Evolutionary conservation across 2,888 invertebrate species (phyloP), one percentile per base, ranked within the genome.

Genomic region (Rotaria sp.): DNA sequence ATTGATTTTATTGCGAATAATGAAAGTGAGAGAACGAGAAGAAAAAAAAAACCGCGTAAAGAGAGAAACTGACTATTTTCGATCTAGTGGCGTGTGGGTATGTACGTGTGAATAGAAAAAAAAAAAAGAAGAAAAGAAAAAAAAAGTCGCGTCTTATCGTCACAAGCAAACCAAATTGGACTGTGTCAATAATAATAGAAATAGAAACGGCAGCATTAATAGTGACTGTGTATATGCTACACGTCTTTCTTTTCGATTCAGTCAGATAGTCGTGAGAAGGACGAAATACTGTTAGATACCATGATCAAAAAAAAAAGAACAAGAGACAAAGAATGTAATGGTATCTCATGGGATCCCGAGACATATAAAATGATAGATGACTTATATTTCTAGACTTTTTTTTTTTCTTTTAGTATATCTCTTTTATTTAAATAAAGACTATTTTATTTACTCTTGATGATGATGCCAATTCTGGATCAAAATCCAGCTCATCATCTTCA

Each of bases 101-200:
- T 67, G 67, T 21, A 3, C 15, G 18, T 67, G 67, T 67, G 67
- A 18, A 67, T 15, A 67, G 30, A 26, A 35, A 67, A 30, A 67
- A 35, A 67, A 30, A 67, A 67, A 10, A 67, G 7, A 5, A 67
- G 2, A 67, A 67, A 8, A 35, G 38, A 67, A 30, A 35, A 67
- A 18, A 30, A 35, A 21, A 67, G 35, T 35, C 67, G 30, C 30
- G 35, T 35, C 21, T 4, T 30, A 30, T 30, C 67, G 67, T 30
- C 67, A 67, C 35, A 67, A 67, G 67, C 67, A 30, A 67, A 38
- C 35, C 15, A 10, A 30, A 67, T 67, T 67, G 67, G 67, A 67
- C 67, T 67, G 13, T 67, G 67, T 67, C 67, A 67, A 67, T 67
- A 67, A 18, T 67, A 67, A 67, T 67, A 30, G 67, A 67, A 67